Evolutionary conservation across 2,113 vertebrate genomes (phyloP), one percentile per base, ranked within the genome.

Genomic region (Equus quagga): DNA sequence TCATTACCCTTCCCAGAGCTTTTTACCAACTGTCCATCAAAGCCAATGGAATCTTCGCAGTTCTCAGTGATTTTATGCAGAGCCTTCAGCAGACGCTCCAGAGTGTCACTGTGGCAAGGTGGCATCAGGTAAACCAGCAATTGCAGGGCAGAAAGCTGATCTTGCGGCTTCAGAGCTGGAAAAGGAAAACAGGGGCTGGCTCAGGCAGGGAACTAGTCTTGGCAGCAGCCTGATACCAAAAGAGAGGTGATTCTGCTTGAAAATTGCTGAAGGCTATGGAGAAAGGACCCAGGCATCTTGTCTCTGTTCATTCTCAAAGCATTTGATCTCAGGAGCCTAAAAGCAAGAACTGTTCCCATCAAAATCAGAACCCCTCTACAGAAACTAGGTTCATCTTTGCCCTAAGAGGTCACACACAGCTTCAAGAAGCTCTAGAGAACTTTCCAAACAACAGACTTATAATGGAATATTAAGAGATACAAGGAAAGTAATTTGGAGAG

Each of bases 61-160:
- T 99, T 98, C 97, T 96, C 99, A 92, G 99, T 99, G 96, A 99
- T 99, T 21, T 98, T 97, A 56, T 99, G 98, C 0, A 99, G 97
- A 93, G 99, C 98, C 69, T 98, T 98, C 98, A 99, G 99, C 91
- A 99, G 99, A 18, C 99, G 99, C 91, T 99, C 99, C 96, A 99
- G 98, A 0, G 99, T 99, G 98, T 99, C 99, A 0, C 99, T 99
- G 99, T 99, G 99, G 96, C 99, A 99, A 1, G 99, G 99, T 6
- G 99, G 99, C 96, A 99, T 99, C 98, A 99, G 98, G 95, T 99
- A 99, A 86, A 99, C 98, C 97, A 99, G 99, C 95, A 99, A 98
- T 97, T 99, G 99, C 91, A 99, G 98, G 88, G 98, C 98, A 51
- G 98, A 98, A 36, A 99, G 96, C 98, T 99, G 99, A 4, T 99